A percentile compares a stretch with the other conserved stretches of the same genome.
Conservation (phyloP, 1,140 invertebrate genomes). For the Drosophila sp. region DNA sequence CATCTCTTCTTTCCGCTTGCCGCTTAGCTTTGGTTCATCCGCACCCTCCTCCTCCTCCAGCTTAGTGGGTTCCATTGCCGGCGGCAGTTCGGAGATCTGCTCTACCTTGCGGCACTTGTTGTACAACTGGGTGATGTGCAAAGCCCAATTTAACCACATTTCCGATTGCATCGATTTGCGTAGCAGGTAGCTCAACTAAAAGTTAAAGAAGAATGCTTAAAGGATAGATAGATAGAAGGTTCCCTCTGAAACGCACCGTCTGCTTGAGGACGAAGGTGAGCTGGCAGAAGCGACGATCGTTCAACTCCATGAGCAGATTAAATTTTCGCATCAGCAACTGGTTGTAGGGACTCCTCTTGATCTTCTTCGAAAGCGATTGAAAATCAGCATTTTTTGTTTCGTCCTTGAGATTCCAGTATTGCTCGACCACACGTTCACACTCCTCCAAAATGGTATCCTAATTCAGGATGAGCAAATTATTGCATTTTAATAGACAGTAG, state of each 20-base stretch:
- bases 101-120: constrained; percentile 70
- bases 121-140: constrained; percentile 74
- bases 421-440: constrained; percentile 72
- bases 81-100: constrained; percentile 8
- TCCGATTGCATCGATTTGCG: constrained; percentile 75
- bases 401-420: constrained; percentile 76
- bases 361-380: constrained; percentile 75
- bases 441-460: constrained; percentile 78
- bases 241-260: constrained; percentile 51
- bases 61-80: constrained; percentile 5
- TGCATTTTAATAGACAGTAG: not conserved
- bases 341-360: constrained; percentile 81
- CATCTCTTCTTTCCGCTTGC: constrained; percentile 68
- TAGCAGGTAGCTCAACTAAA: constrained; percentile 60
- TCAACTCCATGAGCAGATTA: constrained; percentile 66
- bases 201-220: not conserved
- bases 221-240: not conserved
- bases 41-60: constrained; percentile 30
- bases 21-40: constrained; percentile 51
- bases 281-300: constrained; percentile 77
- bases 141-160: constrained; percentile 76
- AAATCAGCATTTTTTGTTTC: constrained; percentile 73
- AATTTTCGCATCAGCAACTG: constrained; percentile 76
- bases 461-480: too few species aligned
- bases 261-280: constrained; percentile 77